Evolutionary conservation across 1,140 invertebrate species (phyloP).

Genomic region (Scaptomyza montana): DNA sequence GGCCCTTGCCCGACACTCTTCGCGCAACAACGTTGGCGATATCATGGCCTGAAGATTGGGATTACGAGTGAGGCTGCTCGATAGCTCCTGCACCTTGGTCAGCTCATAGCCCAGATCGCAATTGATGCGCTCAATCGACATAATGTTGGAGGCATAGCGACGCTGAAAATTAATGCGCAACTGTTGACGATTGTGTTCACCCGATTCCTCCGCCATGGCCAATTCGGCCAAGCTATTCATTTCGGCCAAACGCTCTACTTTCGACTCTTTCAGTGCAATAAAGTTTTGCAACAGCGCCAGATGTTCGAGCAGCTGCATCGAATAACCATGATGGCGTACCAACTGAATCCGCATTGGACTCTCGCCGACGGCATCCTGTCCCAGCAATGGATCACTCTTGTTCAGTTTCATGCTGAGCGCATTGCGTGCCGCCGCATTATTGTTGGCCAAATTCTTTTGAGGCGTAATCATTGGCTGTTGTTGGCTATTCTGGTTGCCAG

Average conservation of each 20-base stretch:
- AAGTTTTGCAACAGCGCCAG: conserved; percentile 94
- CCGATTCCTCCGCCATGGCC: conserved; percentile 82
- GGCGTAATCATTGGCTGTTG: conserved; percentile 27
- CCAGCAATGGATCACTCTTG: conserved; percentile 85
- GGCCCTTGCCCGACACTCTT: conserved; percentile 94
- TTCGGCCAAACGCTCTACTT: conserved; percentile 91
- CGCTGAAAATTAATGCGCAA: conserved; percentile 93
- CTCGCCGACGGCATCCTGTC: conserved; percentile 82
- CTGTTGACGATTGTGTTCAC: conserved; percentile 43
- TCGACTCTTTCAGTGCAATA: conserved; percentile 92
- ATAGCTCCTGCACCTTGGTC: conserved; percentile 92
- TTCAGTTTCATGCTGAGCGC: conserved; percentile 77
- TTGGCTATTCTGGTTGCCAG: conserved; percentile 77
- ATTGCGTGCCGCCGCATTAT: conserved; percentile 62
- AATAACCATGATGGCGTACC: conserved; percentile 87
- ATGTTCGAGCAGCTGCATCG: conserved; percentile 92
- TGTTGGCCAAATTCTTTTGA: conserved; percentile 60
- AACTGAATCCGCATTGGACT: conserved; percentile 66
- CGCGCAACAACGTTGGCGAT: conserved; percentile 93
- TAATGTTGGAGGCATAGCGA: conserved; percentile 93
- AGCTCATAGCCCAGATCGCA: conserved; percentile 93
- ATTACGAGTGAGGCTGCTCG: conserved; percentile 94
- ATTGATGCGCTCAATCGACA: conserved; percentile 97
- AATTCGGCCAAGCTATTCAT: conserved; percentile 97
- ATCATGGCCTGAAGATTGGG: conserved; percentile 94